Percentiles rank a stretch among this genome's conserved stretches.
Conservation (phyloP, 2,888 invertebrate species). For the Drosophila atripex region DNA sequence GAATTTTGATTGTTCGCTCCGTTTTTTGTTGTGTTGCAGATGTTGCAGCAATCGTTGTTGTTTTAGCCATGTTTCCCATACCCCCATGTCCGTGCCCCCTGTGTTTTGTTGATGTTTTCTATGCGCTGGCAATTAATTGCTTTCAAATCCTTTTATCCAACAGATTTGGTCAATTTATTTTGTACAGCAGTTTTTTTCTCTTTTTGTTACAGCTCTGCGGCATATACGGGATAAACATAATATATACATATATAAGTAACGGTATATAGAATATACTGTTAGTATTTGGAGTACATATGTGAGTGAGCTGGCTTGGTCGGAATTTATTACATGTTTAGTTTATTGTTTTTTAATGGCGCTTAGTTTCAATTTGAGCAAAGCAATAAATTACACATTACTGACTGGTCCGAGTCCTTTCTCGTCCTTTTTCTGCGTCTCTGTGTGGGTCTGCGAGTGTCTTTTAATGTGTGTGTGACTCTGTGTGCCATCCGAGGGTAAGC, state of each 20-base stretch:
- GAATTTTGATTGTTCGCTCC: background rate
- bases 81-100: background rate
- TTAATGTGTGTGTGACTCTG: background rate
- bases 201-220: slow-evolving; percentile 16
- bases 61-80: background rate
- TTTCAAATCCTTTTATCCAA: slow-evolving; percentile 76
- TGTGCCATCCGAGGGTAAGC: slow-evolving; percentile 23
- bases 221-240: slow-evolving; percentile 1
- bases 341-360: slow-evolving; percentile 76
- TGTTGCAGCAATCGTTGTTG: slow-evolving; percentile 21
- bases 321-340: slow-evolving; percentile 76
- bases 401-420: slow-evolving; percentile 32
- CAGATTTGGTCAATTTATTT: slow-evolving; percentile 79
- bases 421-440: slow-evolving; percentile 20
- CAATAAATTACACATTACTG: slow-evolving; percentile 76
- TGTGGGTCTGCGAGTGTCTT: background rate
- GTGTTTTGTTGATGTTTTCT: slow-evolving; percentile 49
- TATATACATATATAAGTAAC: slow-evolving; percentile 9
- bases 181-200: slow-evolving; percentile 35
- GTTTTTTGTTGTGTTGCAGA: slow-evolving; percentile 14
- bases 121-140: slow-evolving; percentile 75
- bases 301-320: slow-evolving; percentile 28
- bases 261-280: slow-evolving; percentile 3
- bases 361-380: slow-evolving; percentile 75
- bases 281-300: slow-evolving; percentile 3